A percentile compares a stretch with the other conserved stretches of the same genome.
phyloP scores from a whole-genome alignment of 1,140 invertebrate genomes.

The Calosoma granatense region DNA sequence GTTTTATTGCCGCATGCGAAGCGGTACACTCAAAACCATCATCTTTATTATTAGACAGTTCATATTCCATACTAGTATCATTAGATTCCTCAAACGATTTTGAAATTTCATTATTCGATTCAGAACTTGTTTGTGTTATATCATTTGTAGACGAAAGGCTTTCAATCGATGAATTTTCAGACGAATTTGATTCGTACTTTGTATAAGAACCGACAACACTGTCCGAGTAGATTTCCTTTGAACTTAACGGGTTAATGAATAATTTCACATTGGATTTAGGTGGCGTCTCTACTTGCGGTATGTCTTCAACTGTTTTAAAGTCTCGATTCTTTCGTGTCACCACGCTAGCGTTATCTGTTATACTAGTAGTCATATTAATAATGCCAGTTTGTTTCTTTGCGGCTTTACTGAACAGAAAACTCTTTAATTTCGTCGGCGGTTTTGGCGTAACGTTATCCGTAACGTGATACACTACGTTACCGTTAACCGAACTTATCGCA shows the following conservation, averaged over 20 bases:
- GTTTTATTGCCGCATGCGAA: neutral
- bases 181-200: slow-evolving; percentile 21
- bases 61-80: neutral
- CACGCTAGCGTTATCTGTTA: slow-evolving; percentile 27
- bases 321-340: slow-evolving; percentile 32
- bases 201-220: slow-evolving; percentile 30
- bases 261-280: slow-evolving; percentile 36
- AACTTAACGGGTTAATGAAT: slow-evolving; percentile 42
- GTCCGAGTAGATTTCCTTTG: slow-evolving; percentile 31
- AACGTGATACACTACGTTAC: slow-evolving; percentile 78
- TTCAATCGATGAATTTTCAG: slow-evolving; percentile 28
- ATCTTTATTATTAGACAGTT: neutral
- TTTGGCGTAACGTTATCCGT: slow-evolving; percentile 31
- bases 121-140: slow-evolving; percentile 19
- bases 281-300: slow-evolving; percentile 22
- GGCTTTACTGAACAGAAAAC: slow-evolving; percentile 30
- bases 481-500: slow-evolving; percentile 77
- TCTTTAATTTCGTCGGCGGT: slow-evolving; percentile 27
- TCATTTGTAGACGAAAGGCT: slow-evolving; percentile 28
- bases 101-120: slow-evolving; percentile 10
- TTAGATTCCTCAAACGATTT: slow-evolving; percentile 5
- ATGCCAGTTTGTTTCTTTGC: slow-evolving; percentile 26
- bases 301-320: slow-evolving; percentile 26
- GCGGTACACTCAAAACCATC: neutral
- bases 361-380: slow-evolving; percentile 29